Conservation (phyloP, 2,888 invertebrate genomes). For the Isotomurus palustris region DNA sequence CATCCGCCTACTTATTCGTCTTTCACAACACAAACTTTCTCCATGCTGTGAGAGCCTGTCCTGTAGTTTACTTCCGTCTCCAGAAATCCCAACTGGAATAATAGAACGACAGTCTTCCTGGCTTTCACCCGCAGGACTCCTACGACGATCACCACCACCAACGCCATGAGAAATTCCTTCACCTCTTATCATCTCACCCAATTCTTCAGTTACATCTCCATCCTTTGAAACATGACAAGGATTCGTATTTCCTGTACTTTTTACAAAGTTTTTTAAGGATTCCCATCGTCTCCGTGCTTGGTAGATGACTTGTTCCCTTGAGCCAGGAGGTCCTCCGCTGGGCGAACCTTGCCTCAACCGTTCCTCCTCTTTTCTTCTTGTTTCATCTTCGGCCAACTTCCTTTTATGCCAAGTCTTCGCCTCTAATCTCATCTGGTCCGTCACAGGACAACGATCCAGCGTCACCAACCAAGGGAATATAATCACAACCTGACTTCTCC, state of each 20-base stretch:
- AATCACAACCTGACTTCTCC: slow-evolving; percentile 36
- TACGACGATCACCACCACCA: neutral
- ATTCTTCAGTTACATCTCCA: neutral
- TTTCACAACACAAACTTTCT: neutral
- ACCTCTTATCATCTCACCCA: neutral
- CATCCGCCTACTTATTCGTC: too few relatives aligned
- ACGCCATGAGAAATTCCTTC: neutral
- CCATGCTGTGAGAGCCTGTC: neutral
- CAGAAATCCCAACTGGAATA: too few relatives aligned
- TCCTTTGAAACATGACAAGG: slow-evolving; percentile 6
- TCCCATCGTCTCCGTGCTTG: slow-evolving; percentile 44
- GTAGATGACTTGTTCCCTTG: slow-evolving; percentile 44
- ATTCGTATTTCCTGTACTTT: slow-evolving; percentile 16
- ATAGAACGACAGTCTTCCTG: too few relatives aligned
- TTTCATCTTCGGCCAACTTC: slow-evolving; percentile 38
- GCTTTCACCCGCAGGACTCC: neutral
- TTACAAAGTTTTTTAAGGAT: slow-evolving; percentile 42
- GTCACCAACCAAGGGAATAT: slow-evolving; percentile 36
- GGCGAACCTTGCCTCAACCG: slow-evolving; percentile 13
- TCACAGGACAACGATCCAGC: slow-evolving; percentile 33
- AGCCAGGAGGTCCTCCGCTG: slow-evolving; percentile 27
- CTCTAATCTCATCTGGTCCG: slow-evolving; percentile 33
- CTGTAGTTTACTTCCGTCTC: neutral
- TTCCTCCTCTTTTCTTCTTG: slow-evolving; percentile 24
- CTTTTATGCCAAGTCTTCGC: slow-evolving; percentile 38